Percentiles rank a stretch among this genome's conserved stretches.
These are phyloP conservation scores for Brenthis daphne DNA, from an alignment of 2,888 invertebrate genomes.

Conservation along the genomic window DNA sequence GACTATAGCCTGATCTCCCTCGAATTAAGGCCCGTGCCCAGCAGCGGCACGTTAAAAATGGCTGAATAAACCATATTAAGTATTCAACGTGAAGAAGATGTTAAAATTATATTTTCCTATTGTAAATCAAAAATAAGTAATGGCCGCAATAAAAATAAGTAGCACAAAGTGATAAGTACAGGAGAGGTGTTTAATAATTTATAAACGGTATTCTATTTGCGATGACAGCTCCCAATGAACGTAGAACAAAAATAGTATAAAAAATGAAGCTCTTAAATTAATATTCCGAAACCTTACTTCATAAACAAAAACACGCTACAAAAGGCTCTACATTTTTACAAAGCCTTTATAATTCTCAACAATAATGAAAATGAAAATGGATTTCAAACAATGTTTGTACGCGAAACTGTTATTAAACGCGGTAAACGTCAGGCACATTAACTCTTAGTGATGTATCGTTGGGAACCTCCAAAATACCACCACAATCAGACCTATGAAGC, in stretches of 20 bases:
- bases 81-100: too few species aligned
- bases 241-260: slow-evolving; percentile 22
- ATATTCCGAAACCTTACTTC: slow-evolving; percentile 35
- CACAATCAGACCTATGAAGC: slow-evolving; percentile 8
- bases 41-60: too few species aligned
- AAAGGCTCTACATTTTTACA: slow-evolving; percentile 34
- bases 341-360: slow-evolving; percentile 39
- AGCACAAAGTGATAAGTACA: slow-evolving; percentile 14
- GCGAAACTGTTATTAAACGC: slow-evolving; percentile 42
- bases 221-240: slow-evolving; percentile 9
- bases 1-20: too few species aligned
- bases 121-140: slow-evolving; percentile 1
- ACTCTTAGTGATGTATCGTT: slow-evolving; percentile 29
- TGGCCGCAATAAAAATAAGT: slow-evolving; percentile 1
- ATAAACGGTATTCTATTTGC: slow-evolving; percentile 19
- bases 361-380: slow-evolving; percentile 44
- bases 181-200: slow-evolving; percentile 24
- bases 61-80: too few species aligned
- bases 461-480: slow-evolving; percentile 19
- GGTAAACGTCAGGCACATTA: slow-evolving; percentile 27
- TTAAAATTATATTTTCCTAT: too few species aligned
- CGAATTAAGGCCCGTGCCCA: too few species aligned
- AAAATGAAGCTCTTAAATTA: slow-evolving; percentile 28
- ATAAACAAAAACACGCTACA: slow-evolving; percentile 36
- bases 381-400: slow-evolving; percentile 45